Evolutionary conservation across 1,140 invertebrate species (phyloP), one percentile per base, ranked within the genome.

Genomic region (Radopholus similis): DNA sequence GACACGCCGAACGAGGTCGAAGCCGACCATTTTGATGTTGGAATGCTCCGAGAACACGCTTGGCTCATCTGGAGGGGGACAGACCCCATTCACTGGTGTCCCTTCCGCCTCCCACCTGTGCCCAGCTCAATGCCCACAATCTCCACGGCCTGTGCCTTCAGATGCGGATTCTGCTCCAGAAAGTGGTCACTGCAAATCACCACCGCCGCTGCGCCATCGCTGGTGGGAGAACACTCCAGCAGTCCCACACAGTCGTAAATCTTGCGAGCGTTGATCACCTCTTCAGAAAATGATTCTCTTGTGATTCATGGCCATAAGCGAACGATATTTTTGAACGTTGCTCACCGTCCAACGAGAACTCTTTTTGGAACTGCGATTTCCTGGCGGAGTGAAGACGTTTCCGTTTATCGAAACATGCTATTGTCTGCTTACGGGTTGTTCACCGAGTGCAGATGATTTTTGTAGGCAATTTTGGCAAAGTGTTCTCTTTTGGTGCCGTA

Each of bases 401-500:
- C 9, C 5, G 21, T 64, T 2, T 1, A 13, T 21, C 30, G n/a
- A 51, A n/a, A n/a, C n/a, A n/a, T n/a, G 6, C 28, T 37, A 2
- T 72, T n/a, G 2, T 88, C 89, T 56, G 64, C 69, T 68, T 34
- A 71, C 79, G 93, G 93, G 86, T 98, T 97, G 78, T 97, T 95
- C 0, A 88, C 87, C 0, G 94, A 97, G 86, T 97, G 94, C 73
- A 92, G 89, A 83, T 97, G 94, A 84, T 98, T 97, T 83, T 98
- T 98, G 71, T 90, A 90, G 0, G 94, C 95, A 80, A 98, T 94
- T 86, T 97, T 97, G 1, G 93, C 95, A 83, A 97, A 90, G 83
- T 97, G 93, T 57, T 92, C 88, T 23, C 13, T 18, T 57, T 47
- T 23, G 21, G 9, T 56, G 47, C 73, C 93, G 85, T 95, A 95